These are phyloP conservation scores for Liasis olivaceus DNA, from an alignment of 2,797 vertebrate genomes.

Conservation along the genomic window DNA sequence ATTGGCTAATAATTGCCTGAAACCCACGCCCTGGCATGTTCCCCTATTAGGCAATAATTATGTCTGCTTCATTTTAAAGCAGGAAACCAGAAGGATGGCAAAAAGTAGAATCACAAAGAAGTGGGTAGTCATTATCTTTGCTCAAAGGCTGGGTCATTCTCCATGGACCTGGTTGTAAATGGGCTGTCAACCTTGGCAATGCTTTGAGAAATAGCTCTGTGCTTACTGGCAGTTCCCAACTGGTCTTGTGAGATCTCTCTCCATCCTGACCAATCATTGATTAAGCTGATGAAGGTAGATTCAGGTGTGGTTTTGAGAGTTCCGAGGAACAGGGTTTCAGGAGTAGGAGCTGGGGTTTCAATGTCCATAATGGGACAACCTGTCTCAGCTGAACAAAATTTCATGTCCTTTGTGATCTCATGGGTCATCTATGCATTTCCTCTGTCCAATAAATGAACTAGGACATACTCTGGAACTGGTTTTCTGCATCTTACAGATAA, in stretches of 20 bases:
- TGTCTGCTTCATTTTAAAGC: fast-evolving
- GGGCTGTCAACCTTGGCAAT: neutral
- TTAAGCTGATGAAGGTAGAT: too few species aligned
- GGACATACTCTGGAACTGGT: too few species aligned
- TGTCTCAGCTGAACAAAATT: too few species aligned
- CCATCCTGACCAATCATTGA: too few species aligned
- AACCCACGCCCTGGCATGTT: fast-evolving
- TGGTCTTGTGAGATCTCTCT: neutral
- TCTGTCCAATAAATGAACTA: too few species aligned
- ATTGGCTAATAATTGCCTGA: fast-evolving
- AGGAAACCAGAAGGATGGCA: fast-evolving
- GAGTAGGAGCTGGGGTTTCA: too few species aligned
- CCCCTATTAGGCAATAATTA: fast-evolving
- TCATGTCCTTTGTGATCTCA: too few species aligned
- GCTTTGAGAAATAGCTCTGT: neutral
- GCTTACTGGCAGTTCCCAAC: neutral
- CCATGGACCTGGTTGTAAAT: neutral
- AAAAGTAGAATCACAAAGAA: neutral
- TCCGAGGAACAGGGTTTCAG: too few species aligned
- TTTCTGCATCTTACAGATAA: too few species aligned
- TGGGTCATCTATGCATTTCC: too few species aligned
- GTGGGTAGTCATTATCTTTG: neutral
- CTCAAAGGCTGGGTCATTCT: neutral
- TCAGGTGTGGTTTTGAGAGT: too few species aligned
- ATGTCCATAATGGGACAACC: too few species aligned